Base-by-base conservation (phyloP, 53 echinoderm and acorn worm genomes). In the Hippasteria phrygiana region DNA sequence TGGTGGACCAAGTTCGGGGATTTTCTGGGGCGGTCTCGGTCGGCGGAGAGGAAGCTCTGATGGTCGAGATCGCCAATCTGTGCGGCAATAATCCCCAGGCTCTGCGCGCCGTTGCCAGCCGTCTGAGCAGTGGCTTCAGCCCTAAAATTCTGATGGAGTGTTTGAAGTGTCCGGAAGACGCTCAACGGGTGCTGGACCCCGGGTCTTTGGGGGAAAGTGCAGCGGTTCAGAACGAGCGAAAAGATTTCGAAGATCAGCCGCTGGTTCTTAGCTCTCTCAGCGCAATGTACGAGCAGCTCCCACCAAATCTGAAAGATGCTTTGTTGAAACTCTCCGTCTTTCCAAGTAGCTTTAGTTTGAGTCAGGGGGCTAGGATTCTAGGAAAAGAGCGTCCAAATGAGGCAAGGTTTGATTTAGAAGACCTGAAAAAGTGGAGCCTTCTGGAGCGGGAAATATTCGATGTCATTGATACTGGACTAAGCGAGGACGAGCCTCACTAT, bases 61-160 rank as follows among this genome's bases (percentile, higher is more conserved):
- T n/a, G n/a, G 66, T 88, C 39, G 78, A 87, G 41, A 76, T 97
- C 14, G 92, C 95, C 14, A 75, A 88, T 35, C 66, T 88, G 38
- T 95, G 95, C 55, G 97, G 97, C 17, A 93, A 95, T 39, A 92
- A 92, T 50, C 97, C 97, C 4, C 92, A 93, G 41, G 94, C 95
- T 22, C 73, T 97, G 38, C 55, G 95, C 37, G 93, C 95, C 8
- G 90, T 97, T 24, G 97, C 97, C 0, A 97, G 95, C 59, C 94
- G 95, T 65, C 75, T 97, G 39, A 79, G 80, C 45, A 80, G 38
- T 10, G 93, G 93, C 11, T 83, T 93, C 42, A 62, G 22, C 9
- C 91, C 97, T 6, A 85, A 90, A 12, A n/a, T 26, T 9, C n/a
- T 97, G 29, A 53, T 95, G 7, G 87, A 93, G 27, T 36, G 51